phyloP scores from a whole-genome alignment of 1,140 invertebrate species.

The Eciton burchellii region DNA sequence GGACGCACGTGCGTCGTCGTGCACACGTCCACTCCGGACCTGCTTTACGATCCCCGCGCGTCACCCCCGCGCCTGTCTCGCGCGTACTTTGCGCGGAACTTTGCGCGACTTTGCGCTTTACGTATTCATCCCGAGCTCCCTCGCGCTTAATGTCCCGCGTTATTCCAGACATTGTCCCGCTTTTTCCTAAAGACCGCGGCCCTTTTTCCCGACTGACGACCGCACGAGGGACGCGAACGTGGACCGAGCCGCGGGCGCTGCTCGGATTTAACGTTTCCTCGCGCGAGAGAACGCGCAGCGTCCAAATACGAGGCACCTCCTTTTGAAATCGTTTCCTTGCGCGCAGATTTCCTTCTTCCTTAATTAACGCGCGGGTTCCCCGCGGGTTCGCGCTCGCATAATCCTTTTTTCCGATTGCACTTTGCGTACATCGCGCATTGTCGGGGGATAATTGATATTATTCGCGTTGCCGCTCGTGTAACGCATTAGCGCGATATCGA shows the following conservation, averaged over 20 bases:
- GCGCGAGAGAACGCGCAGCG: conserved; percentile 46
- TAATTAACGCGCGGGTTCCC: background rate
- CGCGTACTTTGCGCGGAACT: conserved; percentile 59
- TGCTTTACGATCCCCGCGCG: conserved; percentile 44
- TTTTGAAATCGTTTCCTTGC: conserved; percentile 37
- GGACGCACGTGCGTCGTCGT: conserved; percentile 37
- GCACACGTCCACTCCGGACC: conserved; percentile 15
- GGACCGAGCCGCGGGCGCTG: conserved; percentile 33
- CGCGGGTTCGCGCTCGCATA: background rate
- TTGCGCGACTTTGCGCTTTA: conserved; percentile 73
- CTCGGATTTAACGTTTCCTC: conserved; percentile 75
- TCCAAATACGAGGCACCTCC: conserved; percentile 34
- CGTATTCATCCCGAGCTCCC: conserved; percentile 74
- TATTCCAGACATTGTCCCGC: conserved; percentile 76
- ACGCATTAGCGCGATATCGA: conserved; percentile 18
- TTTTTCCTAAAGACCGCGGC: conserved; percentile 71
- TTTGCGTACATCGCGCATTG: background rate
- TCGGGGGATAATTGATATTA: conserved; percentile 22
- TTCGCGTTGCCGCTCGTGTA: background rate
- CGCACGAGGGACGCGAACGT: conserved; percentile 23
- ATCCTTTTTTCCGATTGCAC: background rate
- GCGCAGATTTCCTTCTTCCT: background rate
- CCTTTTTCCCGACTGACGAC: conserved; percentile 41
- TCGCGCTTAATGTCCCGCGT: conserved; percentile 77
- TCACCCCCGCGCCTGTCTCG: conserved; percentile 66